Evolutionary conservation across 1,140 invertebrate genomes (phyloP), one percentile per base, ranked within the genome.

Genomic region (Coenobita brevimanus): DNA sequence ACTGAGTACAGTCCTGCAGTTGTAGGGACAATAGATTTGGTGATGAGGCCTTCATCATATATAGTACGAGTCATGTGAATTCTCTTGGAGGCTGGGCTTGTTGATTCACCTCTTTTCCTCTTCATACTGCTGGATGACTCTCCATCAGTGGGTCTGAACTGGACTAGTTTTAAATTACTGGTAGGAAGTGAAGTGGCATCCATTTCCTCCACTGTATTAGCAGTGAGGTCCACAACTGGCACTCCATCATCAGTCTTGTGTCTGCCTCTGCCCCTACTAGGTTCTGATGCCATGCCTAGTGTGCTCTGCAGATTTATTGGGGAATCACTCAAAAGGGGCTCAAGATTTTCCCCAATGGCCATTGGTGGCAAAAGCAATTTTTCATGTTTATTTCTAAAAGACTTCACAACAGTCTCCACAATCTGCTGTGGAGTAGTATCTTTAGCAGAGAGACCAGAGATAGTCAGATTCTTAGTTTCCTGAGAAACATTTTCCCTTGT

Each of bases 381-480:
- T 30, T 60, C 46, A 13, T 71, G 64, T 38, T 62, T n/a, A 10
- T 80, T 17, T 57, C 78, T 87, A 8, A 87, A 71, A 1, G 62
- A 80, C 69, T 67, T 79, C 15, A 87, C 84, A 38, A 87, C 84
- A 78, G 60, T 71, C 50, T 87, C 84, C 2, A 87, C 84, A 43
- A 87, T 41, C 62, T 87, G 84, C 41, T 87, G 60, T n/a, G 84
- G 84, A 41, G 84, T 80, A 36, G 36, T 81, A 41, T 81, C 85
- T 67, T 69, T 38, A 27, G 78, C 62, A 82, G 86, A 38, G n/a
- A 36, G 54, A 2, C 86, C 86, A 82, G 30, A 24, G 38, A 88
- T n/a, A 24, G 79, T 82, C 30, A 88, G n/a, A 24, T 88, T 21
- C 41, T 88, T 88, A 8, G 80, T 82, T 76, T 88, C 86, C 46